Evolutionary conservation across 1,140 invertebrate species (phyloP).

Genomic region (Ladona fulva): DNA sequence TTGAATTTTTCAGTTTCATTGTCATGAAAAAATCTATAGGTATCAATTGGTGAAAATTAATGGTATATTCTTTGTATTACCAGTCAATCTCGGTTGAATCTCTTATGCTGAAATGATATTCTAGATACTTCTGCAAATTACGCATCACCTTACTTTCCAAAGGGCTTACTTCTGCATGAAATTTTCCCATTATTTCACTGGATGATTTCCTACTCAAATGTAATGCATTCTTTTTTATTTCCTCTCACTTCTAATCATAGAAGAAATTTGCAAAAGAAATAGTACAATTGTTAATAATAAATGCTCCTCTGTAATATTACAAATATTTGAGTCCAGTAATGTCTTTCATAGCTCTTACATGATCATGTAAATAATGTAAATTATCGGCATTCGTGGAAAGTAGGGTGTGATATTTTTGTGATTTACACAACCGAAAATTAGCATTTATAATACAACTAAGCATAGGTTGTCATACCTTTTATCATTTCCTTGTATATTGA

Average conservation of each 20-base stretch:
- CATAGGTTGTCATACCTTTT: neutral
- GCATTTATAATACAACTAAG: neutral
- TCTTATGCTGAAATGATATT: too few species aligned
- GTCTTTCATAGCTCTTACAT: conserved; percentile 9
- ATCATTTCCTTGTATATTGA: neutral
- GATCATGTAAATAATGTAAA: neutral
- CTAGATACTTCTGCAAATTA: too few species aligned
- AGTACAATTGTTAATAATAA: conserved; percentile 8
- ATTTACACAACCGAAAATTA: neutral
- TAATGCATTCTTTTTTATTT: too few species aligned
- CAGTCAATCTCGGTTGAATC: too few species aligned
- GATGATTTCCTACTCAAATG: too few species aligned
- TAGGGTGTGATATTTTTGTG: conserved; percentile 1
- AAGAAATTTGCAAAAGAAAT: neutral
- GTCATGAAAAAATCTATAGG: too few species aligned
- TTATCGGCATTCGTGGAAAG: neutral
- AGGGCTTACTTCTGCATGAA: too few species aligned
- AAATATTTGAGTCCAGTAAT: conserved; percentile 3
- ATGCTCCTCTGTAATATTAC: conserved; percentile 1
- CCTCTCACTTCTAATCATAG: neutral
- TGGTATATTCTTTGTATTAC: too few species aligned
- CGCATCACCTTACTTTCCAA: too few species aligned
- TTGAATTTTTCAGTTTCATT: too few species aligned
- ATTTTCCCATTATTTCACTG: too few species aligned
- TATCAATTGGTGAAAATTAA: too few species aligned